phyloP scores from a whole-genome alignment of 2,888 invertebrate species.

The Asteroscopus sphinx region DNA sequence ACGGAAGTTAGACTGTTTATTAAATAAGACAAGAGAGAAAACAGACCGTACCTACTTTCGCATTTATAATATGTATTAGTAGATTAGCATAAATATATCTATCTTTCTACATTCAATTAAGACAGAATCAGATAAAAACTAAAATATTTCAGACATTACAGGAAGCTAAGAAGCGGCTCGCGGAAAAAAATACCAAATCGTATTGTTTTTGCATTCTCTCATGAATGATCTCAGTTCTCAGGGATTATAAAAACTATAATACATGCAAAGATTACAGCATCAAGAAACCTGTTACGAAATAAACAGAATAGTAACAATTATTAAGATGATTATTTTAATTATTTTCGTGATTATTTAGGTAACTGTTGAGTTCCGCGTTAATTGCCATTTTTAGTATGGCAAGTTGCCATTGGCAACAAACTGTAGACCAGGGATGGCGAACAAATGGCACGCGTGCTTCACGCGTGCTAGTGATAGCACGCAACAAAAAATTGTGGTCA shows the following conservation, averaged over 20 bases:
- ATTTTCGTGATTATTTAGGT: slow-evolving; percentile 30
- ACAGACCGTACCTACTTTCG: too few relatives aligned
- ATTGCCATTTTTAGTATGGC: slow-evolving; percentile 49
- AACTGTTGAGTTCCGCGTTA: slow-evolving; percentile 31
- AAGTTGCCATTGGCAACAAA: neutral
- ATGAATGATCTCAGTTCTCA: slow-evolving; percentile 46
- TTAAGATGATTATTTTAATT: slow-evolving; percentile 30
- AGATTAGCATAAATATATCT: neutral
- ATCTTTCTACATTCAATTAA: neutral
- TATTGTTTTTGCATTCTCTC: slow-evolving; percentile 33
- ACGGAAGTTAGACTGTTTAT: too few relatives aligned
- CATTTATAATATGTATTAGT: too few relatives aligned
- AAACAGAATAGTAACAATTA: slow-evolving; percentile 39
- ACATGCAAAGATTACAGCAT: slow-evolving; percentile 38
- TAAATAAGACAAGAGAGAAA: too few relatives aligned
- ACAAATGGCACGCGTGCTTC: too few relatives aligned
- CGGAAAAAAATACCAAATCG: slow-evolving; percentile 11
- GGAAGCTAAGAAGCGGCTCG: slow-evolving; percentile 20
- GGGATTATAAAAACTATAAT: slow-evolving; percentile 20
- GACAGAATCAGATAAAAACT: neutral
- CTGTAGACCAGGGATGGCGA: too few relatives aligned
- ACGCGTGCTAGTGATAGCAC: too few relatives aligned
- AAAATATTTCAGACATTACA: slow-evolving; percentile 18
- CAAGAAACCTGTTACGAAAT: slow-evolving; percentile 38
- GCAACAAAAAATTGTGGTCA: too few relatives aligned